phyloP scores from a whole-genome alignment of 1,140 invertebrate species.

The Chrysomallon squamiferum region DNA sequence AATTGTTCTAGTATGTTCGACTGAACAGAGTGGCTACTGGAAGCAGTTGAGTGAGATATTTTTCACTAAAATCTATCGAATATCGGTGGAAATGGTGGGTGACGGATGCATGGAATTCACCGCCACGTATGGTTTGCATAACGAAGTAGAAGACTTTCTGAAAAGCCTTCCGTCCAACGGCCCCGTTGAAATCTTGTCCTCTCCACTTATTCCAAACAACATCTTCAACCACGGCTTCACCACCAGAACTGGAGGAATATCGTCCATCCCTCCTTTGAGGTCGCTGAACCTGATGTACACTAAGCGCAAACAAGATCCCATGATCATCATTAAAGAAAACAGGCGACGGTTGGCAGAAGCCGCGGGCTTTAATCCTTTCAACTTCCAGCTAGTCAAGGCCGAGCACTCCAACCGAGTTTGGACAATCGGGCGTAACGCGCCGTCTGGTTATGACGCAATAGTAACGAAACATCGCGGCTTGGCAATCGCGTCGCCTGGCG shows the following conservation, averaged over 20 bases:
- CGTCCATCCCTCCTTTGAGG: conserved; percentile 21
- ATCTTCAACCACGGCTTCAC: conserved; percentile 25
- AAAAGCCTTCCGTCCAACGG: not conserved
- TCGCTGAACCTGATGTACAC: conserved; percentile 32
- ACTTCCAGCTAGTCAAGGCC: conserved; percentile 19
- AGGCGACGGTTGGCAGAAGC: conserved; percentile 21
- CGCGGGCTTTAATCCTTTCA: conserved; percentile 24
- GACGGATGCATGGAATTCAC: not conserved
- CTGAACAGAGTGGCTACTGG: conserved; percentile 5
- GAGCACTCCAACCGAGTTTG: conserved; percentile 34
- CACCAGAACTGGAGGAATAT: conserved; percentile 33
- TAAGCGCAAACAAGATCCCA: conserved; percentile 26
- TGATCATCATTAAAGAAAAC: conserved; percentile 34
- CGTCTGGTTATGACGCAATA: conserved; percentile 28
- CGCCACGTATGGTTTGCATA: not conserved
- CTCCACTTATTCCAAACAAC: not conserved
- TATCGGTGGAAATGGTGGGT: not conserved
- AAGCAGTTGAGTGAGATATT: conserved; percentile 4
- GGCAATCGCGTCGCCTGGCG: conserved; percentile 33
- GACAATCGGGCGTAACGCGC: conserved; percentile 16
- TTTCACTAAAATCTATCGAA: conserved; percentile 1
- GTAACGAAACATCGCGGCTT: conserved; percentile 19
- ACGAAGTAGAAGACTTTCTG: not conserved
- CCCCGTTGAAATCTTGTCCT: not conserved
- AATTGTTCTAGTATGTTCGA: not conserved